Percentiles rank a stretch among this genome's conserved stretches.
Conservation (phyloP, 1,140 invertebrate genomes). For the Palaemon carinicauda region DNA sequence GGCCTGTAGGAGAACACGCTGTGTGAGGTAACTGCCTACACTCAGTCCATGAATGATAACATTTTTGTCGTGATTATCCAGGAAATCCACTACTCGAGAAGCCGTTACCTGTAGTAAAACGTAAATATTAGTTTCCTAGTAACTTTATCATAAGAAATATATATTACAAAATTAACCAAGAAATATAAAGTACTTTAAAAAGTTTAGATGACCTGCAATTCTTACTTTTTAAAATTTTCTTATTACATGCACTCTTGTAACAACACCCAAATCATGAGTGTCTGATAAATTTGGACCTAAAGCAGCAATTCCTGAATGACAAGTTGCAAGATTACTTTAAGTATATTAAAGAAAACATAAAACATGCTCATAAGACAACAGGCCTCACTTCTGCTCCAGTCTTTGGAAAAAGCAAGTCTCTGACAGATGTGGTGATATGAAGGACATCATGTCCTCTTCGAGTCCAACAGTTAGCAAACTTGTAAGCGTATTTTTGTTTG, state of each 20-base stretch:
- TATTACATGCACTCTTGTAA: too few species aligned
- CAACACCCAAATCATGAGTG: too few species aligned
- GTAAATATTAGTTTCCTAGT: neutral
- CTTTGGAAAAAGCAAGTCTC: conserved; percentile 65
- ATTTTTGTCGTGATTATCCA: neutral
- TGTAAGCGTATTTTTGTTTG: conserved; percentile 57
- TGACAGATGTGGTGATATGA: conserved; percentile 67
- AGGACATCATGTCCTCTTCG: conserved; percentile 63
- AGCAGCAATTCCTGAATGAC: too few species aligned
- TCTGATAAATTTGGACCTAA: too few species aligned
- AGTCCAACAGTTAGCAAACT: conserved; percentile 55
- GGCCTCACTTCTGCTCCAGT: conserved; percentile 45
- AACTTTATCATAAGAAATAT: neutral
- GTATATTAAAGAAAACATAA: too few species aligned
- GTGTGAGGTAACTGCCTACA: conserved; percentile 56
- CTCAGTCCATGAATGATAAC: conserved; percentile 56
- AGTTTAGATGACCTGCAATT: too few species aligned
- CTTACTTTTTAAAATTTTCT: too few species aligned
- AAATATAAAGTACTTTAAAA: too few species aligned
- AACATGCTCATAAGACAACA: neutral
- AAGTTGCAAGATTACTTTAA: too few species aligned
- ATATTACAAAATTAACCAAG: too few species aligned
- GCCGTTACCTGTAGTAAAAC: conserved; percentile 45
- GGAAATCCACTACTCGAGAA: conserved; percentile 47
- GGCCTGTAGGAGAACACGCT: conserved; percentile 40